Percentiles rank a stretch among this genome's conserved stretches.
These are phyloP conservation scores for Caradrina kadenii DNA, from an alignment of 2,888 invertebrate genomes.

Conservation along the genomic window DNA sequence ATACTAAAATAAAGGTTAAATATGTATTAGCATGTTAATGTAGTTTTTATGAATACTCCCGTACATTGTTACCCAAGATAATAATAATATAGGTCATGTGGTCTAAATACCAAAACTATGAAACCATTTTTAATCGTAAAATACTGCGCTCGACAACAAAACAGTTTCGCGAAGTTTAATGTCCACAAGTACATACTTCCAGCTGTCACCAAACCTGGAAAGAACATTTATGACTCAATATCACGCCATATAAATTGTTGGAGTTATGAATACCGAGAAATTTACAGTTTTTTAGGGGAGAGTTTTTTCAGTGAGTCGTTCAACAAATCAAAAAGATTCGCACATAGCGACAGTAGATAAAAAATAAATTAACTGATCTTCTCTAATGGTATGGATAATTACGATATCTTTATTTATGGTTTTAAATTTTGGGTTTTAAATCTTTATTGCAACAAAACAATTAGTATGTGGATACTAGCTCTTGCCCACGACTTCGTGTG, in stretches of 20 bases:
- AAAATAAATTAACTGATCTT: neutral
- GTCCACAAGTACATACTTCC: constrained; percentile 19
- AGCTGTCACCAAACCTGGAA: constrained; percentile 47
- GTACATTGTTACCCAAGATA: neutral
- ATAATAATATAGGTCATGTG: constrained; percentile 13
- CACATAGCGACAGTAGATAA: neutral
- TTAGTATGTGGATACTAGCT: no score
- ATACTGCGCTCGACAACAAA: constrained; percentile 7
- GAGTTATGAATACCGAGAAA: neutral
- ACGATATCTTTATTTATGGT: no score
- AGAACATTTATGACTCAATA: constrained; percentile 38
- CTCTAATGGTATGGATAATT: no score
- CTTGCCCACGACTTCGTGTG: no score
- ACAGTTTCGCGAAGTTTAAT: constrained; percentile 39
- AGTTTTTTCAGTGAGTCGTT: neutral
- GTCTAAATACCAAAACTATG: constrained; percentile 4
- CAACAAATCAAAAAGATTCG: no score
- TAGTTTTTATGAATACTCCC: neutral
- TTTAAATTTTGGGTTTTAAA: no score
- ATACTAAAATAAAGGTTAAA: neutral
- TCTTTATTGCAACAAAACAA: no score
- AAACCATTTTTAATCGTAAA: constrained; percentile 12
- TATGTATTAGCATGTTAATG: neutral
- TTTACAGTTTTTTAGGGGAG: neutral
- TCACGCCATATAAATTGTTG: constrained; percentile 33